Evolutionary conservation across 1,140 invertebrate species (phyloP), one percentile per base, ranked within the genome.

Genomic region (Drosophila pseudoobscura): DNA sequence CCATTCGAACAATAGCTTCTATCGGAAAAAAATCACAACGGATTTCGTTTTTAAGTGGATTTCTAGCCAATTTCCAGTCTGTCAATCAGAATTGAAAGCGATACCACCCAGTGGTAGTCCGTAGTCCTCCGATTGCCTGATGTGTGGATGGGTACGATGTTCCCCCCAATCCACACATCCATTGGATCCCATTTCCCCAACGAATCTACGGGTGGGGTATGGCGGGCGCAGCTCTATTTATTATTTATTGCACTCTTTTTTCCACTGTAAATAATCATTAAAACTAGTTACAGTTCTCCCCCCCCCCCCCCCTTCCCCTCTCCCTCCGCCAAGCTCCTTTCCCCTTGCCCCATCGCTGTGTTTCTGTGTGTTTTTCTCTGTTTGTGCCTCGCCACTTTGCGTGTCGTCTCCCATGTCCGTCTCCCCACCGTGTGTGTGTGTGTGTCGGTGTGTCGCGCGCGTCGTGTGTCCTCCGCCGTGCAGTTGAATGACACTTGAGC

Each of bases 211-310:
- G 35, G 35, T 39, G 35, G 35, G 11, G 35, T 13, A 4, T 4
- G 4, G 35, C 35, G 22, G 17, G 44, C 8, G 2, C 13, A 13
- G 8, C 50, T 54, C n/a, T 58, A 88, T 87, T 87, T 75, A 87
- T 87, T 78, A 84, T 84, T 87, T 78, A 87, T 78, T 80, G 63
- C 60, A 75, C 63, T 68, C 31, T 26, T 56, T 62, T 78, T 52
- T 66, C 59, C 83, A 74, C 35, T 87, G 82, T 73, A 87, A 87
- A 87, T 88, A 87, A 88, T 87, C 83, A 87, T 87, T 87, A 87
- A 78, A 82, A 75, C 80, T 74, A 74, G 73, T 58, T 60, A 75
- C 47, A 58, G 54, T 65, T 58, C 31, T 11, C 31, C 8, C 9
- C 9, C 3, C 1, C 20, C 20, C 15, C 15, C 15, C 20, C 20